These are phyloP conservation scores for Dendrolimus pini DNA, from an alignment of 2,888 invertebrate species.

Conservation along the genomic window DNA sequence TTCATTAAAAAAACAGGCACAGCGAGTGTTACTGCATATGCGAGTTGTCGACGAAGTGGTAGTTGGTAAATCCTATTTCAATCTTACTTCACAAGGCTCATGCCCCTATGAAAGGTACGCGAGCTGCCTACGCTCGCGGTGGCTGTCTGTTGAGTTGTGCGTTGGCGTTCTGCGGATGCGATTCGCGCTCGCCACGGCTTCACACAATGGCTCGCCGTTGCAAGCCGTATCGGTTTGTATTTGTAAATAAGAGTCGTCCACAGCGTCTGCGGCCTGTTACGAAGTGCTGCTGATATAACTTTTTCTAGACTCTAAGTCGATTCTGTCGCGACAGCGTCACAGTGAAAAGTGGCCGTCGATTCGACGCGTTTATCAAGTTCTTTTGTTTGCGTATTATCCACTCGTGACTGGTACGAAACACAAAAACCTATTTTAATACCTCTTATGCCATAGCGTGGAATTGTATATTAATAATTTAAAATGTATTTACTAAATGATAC, in stretches of 20 bases:
- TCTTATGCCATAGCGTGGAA: slow-evolving; percentile 22
- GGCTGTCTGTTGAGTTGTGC: slow-evolving; percentile 28
- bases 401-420: slow-evolving; percentile 44
- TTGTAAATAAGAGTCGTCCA: slow-evolving; percentile 43
- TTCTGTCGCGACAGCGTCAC: slow-evolving; percentile 37
- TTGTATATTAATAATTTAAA: slow-evolving; percentile 21
- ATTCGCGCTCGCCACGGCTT: not conserved
- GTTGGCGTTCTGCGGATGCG: slow-evolving; percentile 37
- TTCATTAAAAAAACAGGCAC: slow-evolving; percentile 28
- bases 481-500: slow-evolving; percentile 1
- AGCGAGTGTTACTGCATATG: slow-evolving; percentile 48
- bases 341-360: slow-evolving; percentile 53
- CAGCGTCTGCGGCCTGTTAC: not conserved
- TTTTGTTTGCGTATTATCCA: slow-evolving; percentile 60
- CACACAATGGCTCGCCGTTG: not conserved
- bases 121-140: slow-evolving; percentile 10
- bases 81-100: slow-evolving; percentile 34
- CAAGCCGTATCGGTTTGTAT: slow-evolving; percentile 25
- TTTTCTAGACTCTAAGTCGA: slow-evolving; percentile 28
- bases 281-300: slow-evolving; percentile 1
- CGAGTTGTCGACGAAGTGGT: slow-evolving; percentile 35
- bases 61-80: slow-evolving; percentile 24
- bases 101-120: slow-evolving; percentile 5
- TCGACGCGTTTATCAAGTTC: slow-evolving; percentile 64
- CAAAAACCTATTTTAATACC: slow-evolving; percentile 52